A percentile compares a stretch with the other conserved stretches of the same genome.
Conservation (phyloP, 1,140 invertebrate genomes). For the Orchesella cincta region DNA sequence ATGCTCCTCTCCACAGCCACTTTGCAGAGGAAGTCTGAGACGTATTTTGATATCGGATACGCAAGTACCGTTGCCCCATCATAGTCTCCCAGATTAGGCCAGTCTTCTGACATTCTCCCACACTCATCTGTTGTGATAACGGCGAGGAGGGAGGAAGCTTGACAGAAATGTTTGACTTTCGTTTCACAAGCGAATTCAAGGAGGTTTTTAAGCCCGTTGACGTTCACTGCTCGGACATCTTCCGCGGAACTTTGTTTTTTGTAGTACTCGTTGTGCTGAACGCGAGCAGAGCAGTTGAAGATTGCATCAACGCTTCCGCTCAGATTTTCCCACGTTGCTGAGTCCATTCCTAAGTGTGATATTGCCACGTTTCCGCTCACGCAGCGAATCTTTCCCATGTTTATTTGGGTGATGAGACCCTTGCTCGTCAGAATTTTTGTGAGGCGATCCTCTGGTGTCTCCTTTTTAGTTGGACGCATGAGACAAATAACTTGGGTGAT, state of each 20-base stretch:
- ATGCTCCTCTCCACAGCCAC: constrained; percentile 14
- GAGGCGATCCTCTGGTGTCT: background rate
- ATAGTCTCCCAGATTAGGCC: background rate
- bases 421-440: too few species aligned
- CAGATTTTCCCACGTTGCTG: background rate
- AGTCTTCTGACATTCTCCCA: background rate
- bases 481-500: background rate
- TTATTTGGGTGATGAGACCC: background rate
- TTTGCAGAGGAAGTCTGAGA: constrained; percentile 7
- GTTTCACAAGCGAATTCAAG: background rate
- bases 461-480: background rate
- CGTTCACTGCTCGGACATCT: background rate
- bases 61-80: background rate
- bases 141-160: background rate
- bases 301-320: background rate
- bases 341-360: background rate
- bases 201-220: background rate
- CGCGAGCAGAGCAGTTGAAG: too few species aligned
- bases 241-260: background rate
- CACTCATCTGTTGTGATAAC: background rate
- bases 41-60: constrained; percentile 30
- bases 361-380: background rate
- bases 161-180: background rate
- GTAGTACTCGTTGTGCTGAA: background rate
- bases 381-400: background rate